phyloP scores from a whole-genome alignment of 2,888 invertebrate species.

The Ditula angustiorana region DNA sequence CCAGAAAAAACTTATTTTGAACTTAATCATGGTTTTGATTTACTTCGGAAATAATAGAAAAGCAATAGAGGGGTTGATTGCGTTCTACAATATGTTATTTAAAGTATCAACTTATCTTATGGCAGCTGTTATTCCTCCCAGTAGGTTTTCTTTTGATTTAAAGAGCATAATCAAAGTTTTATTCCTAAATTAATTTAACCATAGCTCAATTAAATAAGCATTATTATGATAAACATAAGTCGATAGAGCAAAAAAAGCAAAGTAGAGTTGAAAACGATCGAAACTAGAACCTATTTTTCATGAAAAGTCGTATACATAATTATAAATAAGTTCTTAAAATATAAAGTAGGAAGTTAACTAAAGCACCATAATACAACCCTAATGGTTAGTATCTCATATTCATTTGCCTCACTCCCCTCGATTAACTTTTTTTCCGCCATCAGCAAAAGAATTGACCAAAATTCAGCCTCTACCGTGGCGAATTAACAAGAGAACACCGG shows the following conservation, averaged over 20 bases:
- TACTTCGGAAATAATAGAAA: neutral
- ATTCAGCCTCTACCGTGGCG: conserved; percentile 67
- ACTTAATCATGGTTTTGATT: neutral
- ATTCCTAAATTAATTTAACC: neutral
- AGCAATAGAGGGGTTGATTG: neutral
- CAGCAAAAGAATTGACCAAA: conserved; percentile 62
- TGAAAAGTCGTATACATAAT: neutral
- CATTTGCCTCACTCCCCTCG: conserved; percentile 32
- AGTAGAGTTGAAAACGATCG: neutral
- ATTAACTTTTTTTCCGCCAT: conserved; percentile 42
- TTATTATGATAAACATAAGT: neutral
- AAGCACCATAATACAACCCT: conserved; percentile 27
- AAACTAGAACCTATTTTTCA: neutral
- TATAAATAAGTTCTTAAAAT: conserved; percentile 13
- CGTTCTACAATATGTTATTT: no score
- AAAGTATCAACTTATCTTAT: no score
- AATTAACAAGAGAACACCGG: conserved; percentile 77
- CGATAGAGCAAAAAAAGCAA: no score
- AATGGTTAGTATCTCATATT: conserved; percentile 25
- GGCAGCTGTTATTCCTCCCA: no score
- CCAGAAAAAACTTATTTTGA: neutral
- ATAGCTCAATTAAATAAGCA: neutral
- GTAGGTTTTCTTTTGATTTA: no score
- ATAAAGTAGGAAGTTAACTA: conserved; percentile 21
- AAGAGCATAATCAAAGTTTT: no score